Conservation (phyloP, 2,888 invertebrate species). For the Lycaena phlaeas region DNA sequence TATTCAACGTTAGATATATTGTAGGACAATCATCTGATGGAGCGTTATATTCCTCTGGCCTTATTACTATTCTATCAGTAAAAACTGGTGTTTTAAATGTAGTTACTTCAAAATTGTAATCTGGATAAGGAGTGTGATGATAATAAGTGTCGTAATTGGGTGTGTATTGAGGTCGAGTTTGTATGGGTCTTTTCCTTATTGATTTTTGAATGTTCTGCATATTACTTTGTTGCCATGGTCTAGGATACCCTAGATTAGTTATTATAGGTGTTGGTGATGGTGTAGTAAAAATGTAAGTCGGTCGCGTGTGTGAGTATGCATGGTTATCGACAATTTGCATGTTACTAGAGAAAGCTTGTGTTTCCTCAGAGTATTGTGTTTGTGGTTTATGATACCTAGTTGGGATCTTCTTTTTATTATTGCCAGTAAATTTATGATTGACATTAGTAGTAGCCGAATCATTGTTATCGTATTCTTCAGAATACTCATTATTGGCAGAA, state of each 20-base stretch:
- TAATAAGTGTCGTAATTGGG: slow-evolving; percentile 41
- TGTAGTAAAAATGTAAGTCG: slow-evolving; percentile 42
- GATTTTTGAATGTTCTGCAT: slow-evolving; percentile 26
- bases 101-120: slow-evolving; percentile 46
- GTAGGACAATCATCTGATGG: slow-evolving; percentile 67
- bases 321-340: slow-evolving; percentile 39
- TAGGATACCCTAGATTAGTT: slow-evolving; percentile 58
- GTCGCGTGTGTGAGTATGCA: slow-evolving; percentile 31
- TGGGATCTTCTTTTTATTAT: slow-evolving; percentile 27
- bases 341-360: slow-evolving; percentile 40
- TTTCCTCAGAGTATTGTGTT: slow-evolving; percentile 38
- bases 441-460: slow-evolving; percentile 10
- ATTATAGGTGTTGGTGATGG: slow-evolving; percentile 51
- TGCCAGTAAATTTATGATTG: slow-evolving; percentile 19
- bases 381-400: slow-evolving; percentile 32
- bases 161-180: slow-evolving; percentile 39
- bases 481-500: slow-evolving; percentile 25
- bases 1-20: slow-evolving; percentile 70
- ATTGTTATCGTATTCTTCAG: slow-evolving; percentile 24
- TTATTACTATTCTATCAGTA: slow-evolving; percentile 59
- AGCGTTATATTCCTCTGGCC: slow-evolving; percentile 60
- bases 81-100: slow-evolving; percentile 54
- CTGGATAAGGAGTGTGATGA: slow-evolving; percentile 35
- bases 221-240: slow-evolving; percentile 23
- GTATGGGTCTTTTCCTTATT: slow-evolving; percentile 41